Evolutionary conservation across 1,140 invertebrate species (phyloP), one percentile per base, ranked within the genome.

Genomic region (Ostrea denselamellosa): DNA sequence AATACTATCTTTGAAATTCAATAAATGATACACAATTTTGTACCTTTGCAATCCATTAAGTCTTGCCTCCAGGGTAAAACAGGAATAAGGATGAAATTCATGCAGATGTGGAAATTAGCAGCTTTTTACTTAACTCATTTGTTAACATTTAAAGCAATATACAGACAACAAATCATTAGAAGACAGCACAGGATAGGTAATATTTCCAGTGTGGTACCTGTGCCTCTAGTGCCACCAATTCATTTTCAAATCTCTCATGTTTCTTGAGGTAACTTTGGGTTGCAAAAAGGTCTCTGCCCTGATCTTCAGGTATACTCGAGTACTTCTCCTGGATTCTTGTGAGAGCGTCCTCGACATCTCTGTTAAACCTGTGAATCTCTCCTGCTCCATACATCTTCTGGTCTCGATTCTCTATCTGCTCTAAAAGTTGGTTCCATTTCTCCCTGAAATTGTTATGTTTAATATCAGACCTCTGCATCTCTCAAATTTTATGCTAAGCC

Each of bases 351-450:
- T 97, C 97, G 0, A 98, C 98, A 94, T 99, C 98, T 34, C 98
- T 96, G 95, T 99, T 98, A 96, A 99, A 99, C 62, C 98, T 96
- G 95, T 99, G 98, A 89, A 99, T 98, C 95, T 99, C 98, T 25
- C 98, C 98, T 8, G 98, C 98, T 0, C 98, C 98, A 92, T 97
- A 96, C 10, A 99, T 95, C 83, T 98, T 97, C 87, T 97, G 96
- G 90, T 98, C 97, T 17, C 98, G 96, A 86, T 97, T 96, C 90
- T 97, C 97, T 68, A 99, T 97, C 91, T 98, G 96, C 54, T 98
- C 97, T 58, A 98, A 95, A 0, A 99, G 96, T 77, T 97, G 96
- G 88, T 98, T 97, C 98, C 98, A 99, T 4, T 97, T 97, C 91
- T 97, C 96, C 25, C 97, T 97, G 94, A 83, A 54, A 82, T 44